Percentiles rank a stretch among this genome's conserved stretches.
phyloP scores from a whole-genome alignment of 1,140 invertebrate species.

The Teleogryllus occipitalis region DNA sequence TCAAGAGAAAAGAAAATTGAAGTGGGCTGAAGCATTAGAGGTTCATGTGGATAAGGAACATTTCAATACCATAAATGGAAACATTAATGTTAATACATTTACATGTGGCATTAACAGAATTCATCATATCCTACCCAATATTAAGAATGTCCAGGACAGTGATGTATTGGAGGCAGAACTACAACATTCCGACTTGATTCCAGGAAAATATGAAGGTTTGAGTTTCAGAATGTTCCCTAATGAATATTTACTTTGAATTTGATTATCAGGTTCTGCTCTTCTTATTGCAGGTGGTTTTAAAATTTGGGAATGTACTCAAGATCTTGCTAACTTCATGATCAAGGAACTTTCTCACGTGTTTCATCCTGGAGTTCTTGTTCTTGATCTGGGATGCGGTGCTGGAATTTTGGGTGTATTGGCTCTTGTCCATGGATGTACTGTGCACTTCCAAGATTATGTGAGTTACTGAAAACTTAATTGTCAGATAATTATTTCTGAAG shows the following conservation, averaged over 20 bases:
- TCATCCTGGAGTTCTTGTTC: slow-evolving; percentile 45
- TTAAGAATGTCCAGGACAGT: not conserved
- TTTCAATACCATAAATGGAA: not conserved
- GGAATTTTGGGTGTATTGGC: slow-evolving; percentile 71
- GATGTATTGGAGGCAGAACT: not conserved
- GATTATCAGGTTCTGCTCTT: not conserved
- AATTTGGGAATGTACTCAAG: slow-evolving; percentile 81
- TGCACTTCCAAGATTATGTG: slow-evolving; percentile 90
- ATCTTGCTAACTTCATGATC: slow-evolving; percentile 56
- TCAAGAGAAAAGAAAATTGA: not conserved
- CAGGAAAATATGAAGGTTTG: not conserved
- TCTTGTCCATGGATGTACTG: slow-evolving; percentile 51
- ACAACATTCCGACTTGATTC: not conserved
- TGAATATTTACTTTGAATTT: not conserved
- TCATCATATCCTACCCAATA: not conserved
- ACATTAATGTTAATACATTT: not conserved
- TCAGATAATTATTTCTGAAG: not conserved
- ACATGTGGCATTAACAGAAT: not conserved
- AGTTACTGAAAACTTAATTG: slow-evolving; percentile 31
- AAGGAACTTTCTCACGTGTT: slow-evolving; percentile 34
- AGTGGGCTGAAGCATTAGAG: not conserved
- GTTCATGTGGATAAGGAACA: not conserved
- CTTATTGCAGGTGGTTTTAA: slow-evolving; percentile 65
- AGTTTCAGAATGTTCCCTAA: not conserved
- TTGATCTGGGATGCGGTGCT: slow-evolving; percentile 81